A percentile compares a stretch with the other conserved stretches of the same genome.
phyloP scores from a whole-genome alignment of 2,113 vertebrate genomes.

The Phodopus roborovskii region DNA sequence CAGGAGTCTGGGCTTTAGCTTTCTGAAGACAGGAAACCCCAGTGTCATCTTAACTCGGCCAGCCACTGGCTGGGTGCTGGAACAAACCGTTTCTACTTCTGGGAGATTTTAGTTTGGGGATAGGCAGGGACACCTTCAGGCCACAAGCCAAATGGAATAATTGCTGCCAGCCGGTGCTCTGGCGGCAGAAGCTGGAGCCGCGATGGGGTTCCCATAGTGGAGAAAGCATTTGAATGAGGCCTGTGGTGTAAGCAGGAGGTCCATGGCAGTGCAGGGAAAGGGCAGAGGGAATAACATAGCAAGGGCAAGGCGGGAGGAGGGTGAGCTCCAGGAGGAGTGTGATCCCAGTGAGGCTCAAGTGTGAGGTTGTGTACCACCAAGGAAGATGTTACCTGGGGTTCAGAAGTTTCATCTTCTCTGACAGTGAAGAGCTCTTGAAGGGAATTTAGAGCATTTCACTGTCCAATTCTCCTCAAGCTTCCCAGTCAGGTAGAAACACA shows the following conservation, averaged over 20 bases:
- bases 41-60: background rate
- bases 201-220: background rate
- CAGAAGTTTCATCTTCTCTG: background rate
- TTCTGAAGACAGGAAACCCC: background rate
- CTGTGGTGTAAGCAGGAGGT: background rate
- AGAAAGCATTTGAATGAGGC: background rate
- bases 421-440: background rate
- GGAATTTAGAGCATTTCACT: background rate
- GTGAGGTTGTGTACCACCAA: background rate
- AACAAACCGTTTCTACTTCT: background rate
- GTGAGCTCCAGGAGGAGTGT: background rate
- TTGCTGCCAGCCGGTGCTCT: background rate
- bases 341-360: background rate
- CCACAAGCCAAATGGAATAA: background rate
- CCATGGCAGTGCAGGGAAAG: background rate
- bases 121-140: background rate
- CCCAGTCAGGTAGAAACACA: constrained; percentile 4
- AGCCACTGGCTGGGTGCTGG: background rate
- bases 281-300: background rate
- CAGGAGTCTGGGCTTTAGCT: background rate
- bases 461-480: background rate
- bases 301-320: background rate
- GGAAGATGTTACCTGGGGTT: background rate
- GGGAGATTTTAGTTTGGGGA: background rate
- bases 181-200: background rate